Conservation (phyloP, 2,113 vertebrate genomes). For the Odontesthes bonariensis region DNA sequence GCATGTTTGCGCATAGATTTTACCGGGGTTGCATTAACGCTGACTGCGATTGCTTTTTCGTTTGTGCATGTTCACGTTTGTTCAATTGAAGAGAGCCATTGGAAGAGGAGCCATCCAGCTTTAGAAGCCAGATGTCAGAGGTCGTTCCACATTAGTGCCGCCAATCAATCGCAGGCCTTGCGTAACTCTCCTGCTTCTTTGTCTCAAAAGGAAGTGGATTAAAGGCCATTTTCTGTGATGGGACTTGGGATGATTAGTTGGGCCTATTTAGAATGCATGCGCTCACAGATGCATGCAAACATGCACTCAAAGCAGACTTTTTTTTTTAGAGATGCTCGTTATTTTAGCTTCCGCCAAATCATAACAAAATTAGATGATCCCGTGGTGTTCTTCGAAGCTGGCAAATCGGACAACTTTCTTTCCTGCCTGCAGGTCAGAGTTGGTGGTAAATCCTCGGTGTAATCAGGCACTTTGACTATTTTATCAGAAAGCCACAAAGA, state of each 20-base stretch:
- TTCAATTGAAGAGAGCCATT: conserved; percentile 62
- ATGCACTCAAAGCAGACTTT: conserved; percentile 65
- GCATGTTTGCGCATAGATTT: conserved; percentile 26
- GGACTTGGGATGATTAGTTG: conserved; percentile 78
- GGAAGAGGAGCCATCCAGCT: conserved; percentile 69
- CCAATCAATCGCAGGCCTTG: conserved; percentile 79
- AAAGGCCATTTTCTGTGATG: conserved; percentile 71
- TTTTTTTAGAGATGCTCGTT: conserved; percentile 64
- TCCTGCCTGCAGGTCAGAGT: conserved; percentile 38
- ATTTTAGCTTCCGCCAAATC: conserved; percentile 54
- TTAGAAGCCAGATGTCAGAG: conserved; percentile 78
- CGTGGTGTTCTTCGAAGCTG: conserved; percentile 30
- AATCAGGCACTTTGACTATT: conserved; percentile 33
- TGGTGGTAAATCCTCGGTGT: conserved; percentile 27
- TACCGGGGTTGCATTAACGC: conserved; percentile 8
- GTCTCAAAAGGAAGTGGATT: conserved; percentile 80
- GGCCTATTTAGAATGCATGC: conserved; percentile 78
- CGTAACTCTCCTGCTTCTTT: conserved; percentile 77
- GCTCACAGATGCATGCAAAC: conserved; percentile 71
- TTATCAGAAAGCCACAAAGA: conserved; percentile 44
- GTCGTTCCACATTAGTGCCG: conserved; percentile 79
- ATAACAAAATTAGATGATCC: conserved; percentile 47
- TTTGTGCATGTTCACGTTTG: conserved; percentile 69
- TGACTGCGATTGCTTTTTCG: conserved; percentile 55
- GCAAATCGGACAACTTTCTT: conserved; percentile 18